Base-by-base conservation (phyloP, 2,113 vertebrate species). In the Chaetorhynchus papuensis region DNA sequence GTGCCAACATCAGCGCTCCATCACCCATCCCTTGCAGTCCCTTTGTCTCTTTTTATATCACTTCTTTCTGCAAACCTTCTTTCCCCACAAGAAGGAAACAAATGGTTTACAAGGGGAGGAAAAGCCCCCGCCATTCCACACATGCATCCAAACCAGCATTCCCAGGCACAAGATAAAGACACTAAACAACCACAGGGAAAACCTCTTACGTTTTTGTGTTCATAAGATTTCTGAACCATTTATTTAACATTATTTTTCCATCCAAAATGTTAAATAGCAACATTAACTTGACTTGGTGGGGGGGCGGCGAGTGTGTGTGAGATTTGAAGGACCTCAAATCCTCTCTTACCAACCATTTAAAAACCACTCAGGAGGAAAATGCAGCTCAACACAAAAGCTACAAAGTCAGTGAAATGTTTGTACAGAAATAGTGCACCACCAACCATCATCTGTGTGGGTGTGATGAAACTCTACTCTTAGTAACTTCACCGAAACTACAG, bases 1-100 rank as follows among this genome's bases (percentile, higher is more conserved):
- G 39, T 66, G 94, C 97, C 97, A 97, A 61, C 53, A 84, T 24
- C 79, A 94, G 93, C 96, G 78, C 89, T 70, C 94, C 94, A 87
- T 76, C 97, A 92, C 50, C 96, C 81, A 82, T 71, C 95, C 96
- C 92, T 54, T 7, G 22, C 56, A 21, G 56, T 7, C 59, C 28
- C 59, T 89, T 61, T 66, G 90, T 64, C 75, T 81, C 61, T 49
- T 50, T 85, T 53, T 64, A 72, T 45, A 52, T 50, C 45, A 76
- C 90, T 53, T 75, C 79, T 90, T 76, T 92, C 56, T 90, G 24
- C 69, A 94, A 96, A 80, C 83, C 57, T 95, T 71, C 93, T 96
- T 94, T 93, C 83, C 90, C 59, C 37, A 88, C 61, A 17, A 68
- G 93, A 88, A 44, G 60, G 90, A 93, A 96, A 97, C 53, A 93